Conservation (phyloP, 2,888 invertebrate genomes). For the Folsomia manolachei region DNA sequence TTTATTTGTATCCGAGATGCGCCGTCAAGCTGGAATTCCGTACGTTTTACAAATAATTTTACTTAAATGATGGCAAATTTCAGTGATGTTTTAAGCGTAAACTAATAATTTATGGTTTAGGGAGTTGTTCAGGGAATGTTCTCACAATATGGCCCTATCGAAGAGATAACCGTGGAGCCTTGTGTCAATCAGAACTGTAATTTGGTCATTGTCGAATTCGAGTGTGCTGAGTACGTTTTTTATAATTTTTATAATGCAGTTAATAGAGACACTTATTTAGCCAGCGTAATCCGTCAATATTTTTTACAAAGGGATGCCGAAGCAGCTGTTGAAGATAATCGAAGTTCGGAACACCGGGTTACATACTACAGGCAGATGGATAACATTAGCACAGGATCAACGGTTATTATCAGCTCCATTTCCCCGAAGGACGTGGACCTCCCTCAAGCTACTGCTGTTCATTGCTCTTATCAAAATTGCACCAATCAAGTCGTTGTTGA, state of each 20-base stretch:
- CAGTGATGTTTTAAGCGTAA: neutral
- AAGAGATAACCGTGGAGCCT: neutral
- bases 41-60: neutral
- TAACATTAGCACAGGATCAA: neutral
- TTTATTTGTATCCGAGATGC: neutral
- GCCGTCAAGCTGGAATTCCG: neutral
- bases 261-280: neutral
- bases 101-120: neutral
- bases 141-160: neutral
- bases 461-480: neutral
- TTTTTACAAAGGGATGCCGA: constrained; percentile 8
- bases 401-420: neutral
- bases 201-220: constrained; percentile 5
- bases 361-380: neutral
- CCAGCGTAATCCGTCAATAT: too few species aligned
- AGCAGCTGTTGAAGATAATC: neutral
- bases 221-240: constrained; percentile 7
- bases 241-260: neutral
- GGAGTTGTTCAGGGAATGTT: neutral
- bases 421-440: neutral
- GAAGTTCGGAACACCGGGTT: neutral
- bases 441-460: neutral
- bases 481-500: neutral
- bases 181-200: neutral
- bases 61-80: neutral